A percentile compares a stretch with the other conserved stretches of the same genome.
Conservation (phyloP, 2,888 invertebrate species). For the Rhamphomyia laevipes region DNA sequence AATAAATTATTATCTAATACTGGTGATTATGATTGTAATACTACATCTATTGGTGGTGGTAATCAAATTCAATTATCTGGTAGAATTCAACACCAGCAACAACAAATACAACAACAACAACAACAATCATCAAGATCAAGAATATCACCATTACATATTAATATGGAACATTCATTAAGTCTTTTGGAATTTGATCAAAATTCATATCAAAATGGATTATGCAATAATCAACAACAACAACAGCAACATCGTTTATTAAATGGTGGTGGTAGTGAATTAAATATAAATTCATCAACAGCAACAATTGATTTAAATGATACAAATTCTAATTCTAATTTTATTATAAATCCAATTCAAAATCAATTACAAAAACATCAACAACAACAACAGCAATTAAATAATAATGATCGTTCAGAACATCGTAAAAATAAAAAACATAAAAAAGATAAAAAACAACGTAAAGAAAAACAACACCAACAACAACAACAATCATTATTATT, state of each 20-base stretch:
- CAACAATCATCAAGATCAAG: background rate
- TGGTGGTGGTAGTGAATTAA: background rate
- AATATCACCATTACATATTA: background rate
- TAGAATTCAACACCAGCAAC: background rate
- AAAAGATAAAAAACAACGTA: slow-evolving; percentile 13
- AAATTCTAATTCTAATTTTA: slow-evolving; percentile 28
- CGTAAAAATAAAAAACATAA: slow-evolving; percentile 14
- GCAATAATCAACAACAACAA: slow-evolving; percentile 11
- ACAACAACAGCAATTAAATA: background rate
- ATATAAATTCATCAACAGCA: slow-evolving; percentile 10
- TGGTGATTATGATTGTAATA: background rate
- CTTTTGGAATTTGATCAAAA: slow-evolving; percentile 4
- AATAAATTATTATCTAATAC: background rate
- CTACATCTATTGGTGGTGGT: background rate
- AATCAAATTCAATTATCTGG: too few relatives aligned
- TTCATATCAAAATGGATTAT: slow-evolving; percentile 4
- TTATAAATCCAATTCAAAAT: slow-evolving; percentile 1
- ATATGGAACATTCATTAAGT: slow-evolving; percentile 6
- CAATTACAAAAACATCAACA: background rate
- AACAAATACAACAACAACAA: slow-evolving; percentile 2
- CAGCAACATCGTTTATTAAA: slow-evolving; percentile 8
- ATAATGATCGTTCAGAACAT: slow-evolving; percentile 3
- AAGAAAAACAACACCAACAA: slow-evolving; percentile 1
- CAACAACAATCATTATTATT: background rate
- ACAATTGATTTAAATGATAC: slow-evolving; percentile 29